A percentile compares a stretch with the other conserved stretches of the same genome.
Evolutionary conservation across 2,888 invertebrate genomes (phyloP).

Genomic region (Tetanocera ferruginea): DNA sequence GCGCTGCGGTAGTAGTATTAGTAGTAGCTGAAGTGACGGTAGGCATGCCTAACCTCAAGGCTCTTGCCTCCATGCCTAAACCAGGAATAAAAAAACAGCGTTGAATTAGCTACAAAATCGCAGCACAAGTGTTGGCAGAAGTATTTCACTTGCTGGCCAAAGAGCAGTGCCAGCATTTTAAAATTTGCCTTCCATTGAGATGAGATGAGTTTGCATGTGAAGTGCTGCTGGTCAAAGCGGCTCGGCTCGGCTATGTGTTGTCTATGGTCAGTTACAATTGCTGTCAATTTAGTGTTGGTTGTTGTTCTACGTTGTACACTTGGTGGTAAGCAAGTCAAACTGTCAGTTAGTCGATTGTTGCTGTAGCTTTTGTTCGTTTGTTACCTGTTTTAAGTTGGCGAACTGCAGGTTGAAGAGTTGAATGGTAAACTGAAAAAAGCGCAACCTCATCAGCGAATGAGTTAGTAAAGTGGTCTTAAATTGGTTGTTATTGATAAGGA

Average conservation of each 20-base stretch:
- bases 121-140: background rate
- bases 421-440: background rate
- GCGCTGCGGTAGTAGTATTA: background rate
- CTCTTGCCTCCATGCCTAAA: too few relatives aligned
- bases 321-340: background rate
- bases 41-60: too few relatives aligned
- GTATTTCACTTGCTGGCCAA: background rate
- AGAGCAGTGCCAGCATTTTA: background rate
- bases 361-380: background rate
- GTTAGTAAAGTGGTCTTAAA: slow-evolving; percentile 13
- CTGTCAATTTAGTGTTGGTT: background rate
- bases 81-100: background rate
- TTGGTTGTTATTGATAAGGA: slow-evolving; percentile 5
- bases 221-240: background rate
- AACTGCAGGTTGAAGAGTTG: background rate
- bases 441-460: slow-evolving; percentile 22
- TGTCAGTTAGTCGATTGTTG: slow-evolving; percentile 2
- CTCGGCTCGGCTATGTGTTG: slow-evolving; percentile 4
- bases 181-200: background rate
- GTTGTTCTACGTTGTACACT: background rate
- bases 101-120: background rate
- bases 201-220: background rate
- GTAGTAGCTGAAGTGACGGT: background rate
- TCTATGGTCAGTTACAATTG: slow-evolving; percentile 18
- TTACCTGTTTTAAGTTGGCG: background rate